A percentile compares a stretch with the other conserved stretches of the same genome.
phyloP scores from a whole-genome alignment of 2,888 invertebrate genomes.

The Xylocampa areola region DNA sequence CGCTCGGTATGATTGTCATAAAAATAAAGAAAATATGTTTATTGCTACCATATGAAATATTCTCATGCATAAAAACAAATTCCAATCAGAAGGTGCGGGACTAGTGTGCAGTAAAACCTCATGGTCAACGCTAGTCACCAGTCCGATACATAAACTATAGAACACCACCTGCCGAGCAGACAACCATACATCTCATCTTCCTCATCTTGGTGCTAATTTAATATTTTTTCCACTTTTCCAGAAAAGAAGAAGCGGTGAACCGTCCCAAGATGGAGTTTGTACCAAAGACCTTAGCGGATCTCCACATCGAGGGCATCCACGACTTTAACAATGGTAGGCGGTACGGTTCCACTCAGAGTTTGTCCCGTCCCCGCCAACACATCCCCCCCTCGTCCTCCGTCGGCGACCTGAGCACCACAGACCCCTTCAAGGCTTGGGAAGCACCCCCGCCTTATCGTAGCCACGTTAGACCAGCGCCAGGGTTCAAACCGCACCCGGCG shows the following conservation, averaged over 20 bases:
- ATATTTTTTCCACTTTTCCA: conserved; percentile 64
- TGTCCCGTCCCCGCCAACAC: conserved; percentile 78
- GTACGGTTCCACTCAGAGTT: conserved; percentile 87
- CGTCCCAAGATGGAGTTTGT: conserved; percentile 97
- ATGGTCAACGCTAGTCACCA: no score
- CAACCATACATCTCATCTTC: no score
- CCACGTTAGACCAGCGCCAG: conserved; percentile 65
- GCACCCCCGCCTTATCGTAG: conserved; percentile 61
- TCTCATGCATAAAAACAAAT: no score
- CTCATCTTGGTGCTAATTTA: no score
- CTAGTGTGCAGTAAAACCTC: no score
- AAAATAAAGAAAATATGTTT: no score
- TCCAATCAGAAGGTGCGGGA: no score
- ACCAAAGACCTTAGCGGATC: conserved; percentile 96
- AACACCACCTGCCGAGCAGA: no score
- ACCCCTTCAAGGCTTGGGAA: conserved; percentile 84
- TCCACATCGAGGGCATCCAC: conserved; percentile 94
- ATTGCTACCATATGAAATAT: no score
- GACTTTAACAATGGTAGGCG: conserved; percentile 92
- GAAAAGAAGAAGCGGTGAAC: conserved; percentile 96
- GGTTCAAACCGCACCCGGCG: conserved; percentile 80
- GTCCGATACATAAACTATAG: no score
- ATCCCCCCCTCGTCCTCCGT: conserved; percentile 80
- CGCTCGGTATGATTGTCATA: no score
- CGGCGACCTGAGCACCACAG: conserved; percentile 78